Base-by-base conservation (phyloP, 2,888 invertebrate species). In the Tenthredo notha region DNA sequence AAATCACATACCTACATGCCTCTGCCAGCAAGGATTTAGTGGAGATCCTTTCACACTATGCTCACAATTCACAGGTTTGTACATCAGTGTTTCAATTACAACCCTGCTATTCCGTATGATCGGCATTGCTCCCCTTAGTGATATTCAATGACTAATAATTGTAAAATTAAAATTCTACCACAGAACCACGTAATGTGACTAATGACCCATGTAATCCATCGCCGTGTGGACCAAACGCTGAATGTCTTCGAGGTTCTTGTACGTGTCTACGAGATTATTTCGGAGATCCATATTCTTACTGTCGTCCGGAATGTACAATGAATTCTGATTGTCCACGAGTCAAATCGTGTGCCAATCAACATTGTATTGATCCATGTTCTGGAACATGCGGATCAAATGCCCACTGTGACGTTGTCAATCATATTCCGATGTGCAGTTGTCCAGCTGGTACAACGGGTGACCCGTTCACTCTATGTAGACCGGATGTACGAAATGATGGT, bases 371-470 rank as follows among this genome's bases (percentile, higher is more conserved):
- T 91, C 97, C 97, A 50, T 97, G 97, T 88, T 95, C 96, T 72
- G 97, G 96, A 86, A 96, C 96, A 15, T 97, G 97, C 91, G 97
- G 97, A 6, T 94, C 95, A 29, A 96, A 96, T 87, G 96, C 97
- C 40, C 94, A 95, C 88, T 97, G 97, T 91, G 95, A 96, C 92
- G 97, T 97, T 74, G 95, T 96, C 85, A 96, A 96, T 89, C 97
- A 97, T 89, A 95, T 96, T 86, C 97, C 97, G 0, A 96, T 96
- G 90, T 97, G 97, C 91, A 95, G 96, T 77, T 97, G 97, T 90
- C 94, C 95, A 86, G 94, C 95, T 88, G 96, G 95, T 33, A 96
- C 94, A 86, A 95, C 95, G 87, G 97, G 97, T 43, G 96, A 97
- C 94, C 96, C 97, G 15, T 96, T 97, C 91, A 94, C 95, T 5